Conservation (phyloP, 2,888 invertebrate species). For the Emmelina monodactyla region DNA sequence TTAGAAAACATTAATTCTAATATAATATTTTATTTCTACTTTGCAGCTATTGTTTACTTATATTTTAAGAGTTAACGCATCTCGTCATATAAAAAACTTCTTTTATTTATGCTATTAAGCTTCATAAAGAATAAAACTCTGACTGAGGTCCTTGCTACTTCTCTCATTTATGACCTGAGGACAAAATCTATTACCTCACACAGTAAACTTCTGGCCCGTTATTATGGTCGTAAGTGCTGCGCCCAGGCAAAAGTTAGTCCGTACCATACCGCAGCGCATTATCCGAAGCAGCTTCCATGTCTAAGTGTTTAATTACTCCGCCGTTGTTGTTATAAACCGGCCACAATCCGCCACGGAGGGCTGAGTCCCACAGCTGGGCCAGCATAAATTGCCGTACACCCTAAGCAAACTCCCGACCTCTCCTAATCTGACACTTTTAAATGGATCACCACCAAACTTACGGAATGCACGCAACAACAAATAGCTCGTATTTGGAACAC, state of each 20-base stretch:
- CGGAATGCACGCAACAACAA: conserved; percentile 27
- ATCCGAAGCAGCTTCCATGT: conserved; percentile 26
- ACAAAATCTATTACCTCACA: no score
- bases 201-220: conserved; percentile 4
- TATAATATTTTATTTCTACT: no score
- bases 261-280: no score
- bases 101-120: no score
- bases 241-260: conserved; percentile 8
- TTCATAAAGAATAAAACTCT: no score
- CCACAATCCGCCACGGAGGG: conserved; percentile 27
- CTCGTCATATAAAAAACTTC: no score
- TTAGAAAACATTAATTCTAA: no score
- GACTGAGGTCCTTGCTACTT: no score
- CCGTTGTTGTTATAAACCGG: conserved; percentile 45
- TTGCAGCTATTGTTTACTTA: no score
- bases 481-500: conserved; percentile 20
- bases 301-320: conserved; percentile 47
- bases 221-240: conserved; percentile 8
- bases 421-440: conserved; percentile 51
- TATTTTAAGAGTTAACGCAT: no score
- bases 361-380: conserved; percentile 31
- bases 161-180: no score
- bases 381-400: conserved; percentile 15
- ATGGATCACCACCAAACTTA: conserved; percentile 37
- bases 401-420: conserved; percentile 41